A percentile compares a stretch with the other conserved stretches of the same genome.
phyloP scores from a whole-genome alignment of 1,140 invertebrate species.

The Melanaphis sacchari region DNA sequence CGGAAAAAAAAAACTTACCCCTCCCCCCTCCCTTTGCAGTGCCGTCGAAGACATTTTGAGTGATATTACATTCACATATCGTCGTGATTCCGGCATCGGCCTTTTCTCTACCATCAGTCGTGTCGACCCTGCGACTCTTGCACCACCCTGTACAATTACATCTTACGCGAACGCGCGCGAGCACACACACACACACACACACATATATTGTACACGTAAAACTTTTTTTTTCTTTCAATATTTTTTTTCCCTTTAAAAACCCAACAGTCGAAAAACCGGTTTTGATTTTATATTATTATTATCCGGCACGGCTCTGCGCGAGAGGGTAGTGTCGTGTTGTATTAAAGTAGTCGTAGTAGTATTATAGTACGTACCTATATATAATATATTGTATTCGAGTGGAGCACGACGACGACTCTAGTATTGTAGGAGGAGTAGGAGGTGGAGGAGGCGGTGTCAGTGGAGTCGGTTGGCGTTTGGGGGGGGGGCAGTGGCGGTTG shows the following conservation, averaged over 20 bases:
- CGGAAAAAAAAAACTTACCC: not conserved
- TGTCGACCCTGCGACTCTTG: not conserved
- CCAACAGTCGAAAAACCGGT: constrained; percentile 40
- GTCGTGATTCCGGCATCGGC: not conserved
- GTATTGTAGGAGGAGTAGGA: not conserved
- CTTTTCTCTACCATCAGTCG: not conserved
- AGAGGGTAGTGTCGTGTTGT: constrained; percentile 23
- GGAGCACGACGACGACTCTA: not conserved
- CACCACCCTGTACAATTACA: not conserved
- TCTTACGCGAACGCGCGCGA: not conserved
- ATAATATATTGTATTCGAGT: not conserved
- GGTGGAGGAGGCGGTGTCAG: not conserved
- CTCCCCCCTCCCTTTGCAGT: no score
- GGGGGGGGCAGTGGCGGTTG: not conserved
- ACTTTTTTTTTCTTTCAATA: constrained; percentile 19
- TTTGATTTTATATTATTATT: constrained; percentile 44
- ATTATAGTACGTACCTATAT: not conserved
- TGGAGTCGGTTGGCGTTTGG: not conserved
- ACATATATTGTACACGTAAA: not conserved
- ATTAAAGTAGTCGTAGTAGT: not conserved
- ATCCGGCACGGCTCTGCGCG: not conserved
- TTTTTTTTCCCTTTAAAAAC: constrained; percentile 17
- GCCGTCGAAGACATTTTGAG: no score
- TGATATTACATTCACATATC: no score
- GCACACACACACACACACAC: not conserved